phyloP scores from a whole-genome alignment of 2,797 vertebrate species.

The Coranthus polyacanthus region DNA sequence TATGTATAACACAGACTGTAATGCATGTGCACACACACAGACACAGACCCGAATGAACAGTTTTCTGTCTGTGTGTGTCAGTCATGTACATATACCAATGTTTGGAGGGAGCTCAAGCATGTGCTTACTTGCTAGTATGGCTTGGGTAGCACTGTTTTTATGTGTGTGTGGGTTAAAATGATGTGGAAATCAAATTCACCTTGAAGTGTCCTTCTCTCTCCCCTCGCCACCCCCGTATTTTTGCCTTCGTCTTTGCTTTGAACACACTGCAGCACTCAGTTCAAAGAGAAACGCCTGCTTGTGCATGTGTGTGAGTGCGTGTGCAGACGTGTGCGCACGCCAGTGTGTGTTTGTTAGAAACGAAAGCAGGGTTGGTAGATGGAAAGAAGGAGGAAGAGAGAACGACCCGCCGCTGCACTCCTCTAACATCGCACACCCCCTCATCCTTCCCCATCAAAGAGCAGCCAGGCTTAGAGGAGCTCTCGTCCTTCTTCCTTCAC shows the following conservation, averaged over 20 bases:
- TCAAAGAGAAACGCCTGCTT: constrained; percentile 81
- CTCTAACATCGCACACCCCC: constrained; percentile 40
- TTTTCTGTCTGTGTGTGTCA: constrained; percentile 3
- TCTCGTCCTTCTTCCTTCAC: constrained; percentile 64
- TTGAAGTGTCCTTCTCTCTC: constrained; percentile 87
- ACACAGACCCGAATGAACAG: constrained; percentile 19
- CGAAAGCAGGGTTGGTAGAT: constrained; percentile 67
- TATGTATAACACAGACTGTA: constrained; percentile 62
- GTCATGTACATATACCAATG: constrained; percentile 28
- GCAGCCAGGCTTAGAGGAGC: constrained; percentile 73
- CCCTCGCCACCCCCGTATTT: constrained; percentile 70
- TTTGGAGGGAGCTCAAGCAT: constrained; percentile 75
- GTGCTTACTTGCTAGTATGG: constrained; percentile 77
- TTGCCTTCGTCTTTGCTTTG: constrained; percentile 83
- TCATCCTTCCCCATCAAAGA: constrained; percentile 78
- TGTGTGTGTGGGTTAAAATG: constrained; percentile 74
- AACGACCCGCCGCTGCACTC: constrained; percentile 54
- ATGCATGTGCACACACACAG: background rate
- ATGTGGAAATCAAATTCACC: constrained; percentile 93
- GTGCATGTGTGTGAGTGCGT: constrained; percentile 59
- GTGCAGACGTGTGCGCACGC: constrained; percentile 61
- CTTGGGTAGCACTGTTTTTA: constrained; percentile 24
- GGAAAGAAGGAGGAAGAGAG: constrained; percentile 58
- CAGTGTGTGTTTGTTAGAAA: constrained; percentile 66
- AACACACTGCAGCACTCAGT: constrained; percentile 82